Percentiles rank a stretch among this genome's conserved stretches.
These are phyloP conservation scores for Protonibea diacanthus DNA, from an alignment of 2,797 vertebrate species.

Conservation along the genomic window DNA sequence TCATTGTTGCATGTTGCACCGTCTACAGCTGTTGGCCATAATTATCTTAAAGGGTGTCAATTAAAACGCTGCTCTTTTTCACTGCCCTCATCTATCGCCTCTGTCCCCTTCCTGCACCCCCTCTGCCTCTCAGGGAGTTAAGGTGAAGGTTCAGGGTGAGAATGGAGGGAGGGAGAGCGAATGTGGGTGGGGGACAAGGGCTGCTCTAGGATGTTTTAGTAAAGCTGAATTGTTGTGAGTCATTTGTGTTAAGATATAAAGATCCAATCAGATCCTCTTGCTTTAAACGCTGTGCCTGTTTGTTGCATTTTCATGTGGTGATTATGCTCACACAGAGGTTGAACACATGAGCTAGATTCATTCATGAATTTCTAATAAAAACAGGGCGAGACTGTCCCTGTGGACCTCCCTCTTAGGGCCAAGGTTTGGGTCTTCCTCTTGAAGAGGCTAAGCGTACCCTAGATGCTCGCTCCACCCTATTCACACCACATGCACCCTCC, in stretches of 20 bases:
- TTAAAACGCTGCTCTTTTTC: slow-evolving; percentile 77
- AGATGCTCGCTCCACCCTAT: slow-evolving; percentile 50
- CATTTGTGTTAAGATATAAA: slow-evolving; percentile 45
- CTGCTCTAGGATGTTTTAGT: slow-evolving; percentile 43
- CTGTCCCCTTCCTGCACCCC: slow-evolving; percentile 4
- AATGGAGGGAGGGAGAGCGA: slow-evolving; percentile 27
- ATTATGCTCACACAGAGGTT: slow-evolving; percentile 5
- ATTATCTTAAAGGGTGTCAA: slow-evolving; percentile 85
- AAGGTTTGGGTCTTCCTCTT: slow-evolving; percentile 52
- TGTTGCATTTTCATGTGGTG: slow-evolving; percentile 28
- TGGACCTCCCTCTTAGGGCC: slow-evolving; percentile 47
- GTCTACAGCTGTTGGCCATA: slow-evolving; percentile 82
- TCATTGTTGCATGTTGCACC: slow-evolving; percentile 80
- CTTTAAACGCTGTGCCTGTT: slow-evolving; percentile 20
- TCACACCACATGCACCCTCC: slow-evolving; percentile 45
- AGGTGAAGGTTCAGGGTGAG: slow-evolving; percentile 72
- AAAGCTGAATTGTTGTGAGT: slow-evolving; percentile 40
- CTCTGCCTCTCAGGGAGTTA: slow-evolving; percentile 46
- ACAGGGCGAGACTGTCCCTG: slow-evolving; percentile 32
- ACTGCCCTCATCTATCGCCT: slow-evolving; percentile 55
- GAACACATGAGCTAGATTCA: slow-evolving; percentile 25
- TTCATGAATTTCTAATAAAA: slow-evolving; percentile 53
- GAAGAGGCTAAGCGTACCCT: slow-evolving; percentile 66
- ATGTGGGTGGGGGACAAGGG: not conserved
- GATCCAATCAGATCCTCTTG: slow-evolving; percentile 28